Percentiles rank a stretch among this genome's conserved stretches.
These are phyloP conservation scores for Tenebrosternarchus preto DNA, from an alignment of 2,113 vertebrate genomes.

Conservation along the genomic window DNA sequence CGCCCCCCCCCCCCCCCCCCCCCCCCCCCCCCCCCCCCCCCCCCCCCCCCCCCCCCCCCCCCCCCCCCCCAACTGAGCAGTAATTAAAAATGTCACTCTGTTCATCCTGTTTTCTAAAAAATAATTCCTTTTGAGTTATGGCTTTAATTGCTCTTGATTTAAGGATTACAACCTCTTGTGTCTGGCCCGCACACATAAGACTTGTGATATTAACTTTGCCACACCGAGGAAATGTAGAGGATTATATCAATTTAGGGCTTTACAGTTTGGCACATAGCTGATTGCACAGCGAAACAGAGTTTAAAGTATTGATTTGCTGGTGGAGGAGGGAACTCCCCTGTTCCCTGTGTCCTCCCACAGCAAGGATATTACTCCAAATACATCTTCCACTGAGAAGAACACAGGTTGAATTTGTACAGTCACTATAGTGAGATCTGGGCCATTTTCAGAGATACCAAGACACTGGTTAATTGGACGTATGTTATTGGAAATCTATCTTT, in stretches of 20 bases:
- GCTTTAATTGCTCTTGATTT: slow-evolving; percentile 84
- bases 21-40: too few relatives aligned
- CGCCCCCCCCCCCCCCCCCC: too few relatives aligned
- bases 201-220: slow-evolving; percentile 81
- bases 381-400: slow-evolving; percentile 1
- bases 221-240: slow-evolving; percentile 68
- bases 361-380: slow-evolving; percentile 53
- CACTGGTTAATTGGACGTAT: not conserved
- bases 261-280: slow-evolving; percentile 78
- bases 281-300: slow-evolving; percentile 76
- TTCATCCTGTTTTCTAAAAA: slow-evolving; percentile 58
- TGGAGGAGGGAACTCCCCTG: slow-evolving; percentile 76
- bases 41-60: too few relatives aligned
- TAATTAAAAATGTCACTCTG: slow-evolving; percentile 5
- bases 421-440: not conserved
- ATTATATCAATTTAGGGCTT: slow-evolving; percentile 84
- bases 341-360: slow-evolving; percentile 62
- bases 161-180: slow-evolving; percentile 76
- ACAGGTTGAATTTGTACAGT: not conserved
- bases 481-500: not conserved
- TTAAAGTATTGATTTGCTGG: slow-evolving; percentile 89
- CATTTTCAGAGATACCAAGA: not conserved
- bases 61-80: too few relatives aligned
- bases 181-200: slow-evolving; percentile 66
- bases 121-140: slow-evolving; percentile 69